phyloP scores from a whole-genome alignment of 2,113 vertebrate genomes.

The Lepisosteus oculatus region DNA sequence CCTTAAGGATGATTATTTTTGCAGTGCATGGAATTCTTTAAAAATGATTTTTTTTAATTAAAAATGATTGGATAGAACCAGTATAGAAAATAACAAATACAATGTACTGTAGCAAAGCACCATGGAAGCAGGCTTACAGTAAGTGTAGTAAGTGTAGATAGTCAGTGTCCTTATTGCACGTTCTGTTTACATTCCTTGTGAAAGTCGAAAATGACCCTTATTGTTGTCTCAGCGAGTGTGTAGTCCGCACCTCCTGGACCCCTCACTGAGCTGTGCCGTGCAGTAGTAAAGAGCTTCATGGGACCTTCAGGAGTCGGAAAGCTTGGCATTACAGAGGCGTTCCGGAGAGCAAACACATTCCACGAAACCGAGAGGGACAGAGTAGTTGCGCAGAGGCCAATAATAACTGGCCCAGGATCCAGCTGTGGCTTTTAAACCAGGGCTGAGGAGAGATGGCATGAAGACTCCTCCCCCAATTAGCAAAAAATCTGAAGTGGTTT shows the following conservation, averaged over 20 bases:
- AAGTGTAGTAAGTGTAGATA: too few relatives aligned
- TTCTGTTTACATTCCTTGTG: too few relatives aligned
- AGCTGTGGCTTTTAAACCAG: too few relatives aligned
- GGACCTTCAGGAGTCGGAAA: slow-evolving; percentile 16
- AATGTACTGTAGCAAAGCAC: slow-evolving; percentile 17
- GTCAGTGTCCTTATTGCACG: too few relatives aligned
- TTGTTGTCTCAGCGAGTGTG: slow-evolving; percentile 18
- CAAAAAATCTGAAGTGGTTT: background rate
- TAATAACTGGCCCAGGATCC: too few relatives aligned
- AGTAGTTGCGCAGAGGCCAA: too few relatives aligned
- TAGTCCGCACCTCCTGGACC: slow-evolving; percentile 21
- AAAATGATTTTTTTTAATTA: too few relatives aligned
- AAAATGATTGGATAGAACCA: too few relatives aligned
- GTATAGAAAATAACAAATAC: background rate
- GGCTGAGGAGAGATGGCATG: background rate
- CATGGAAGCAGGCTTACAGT: slow-evolving; percentile 11
- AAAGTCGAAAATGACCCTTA: background rate
- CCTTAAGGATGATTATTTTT: too few relatives aligned
- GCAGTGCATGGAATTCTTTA: too few relatives aligned
- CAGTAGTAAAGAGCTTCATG: background rate
- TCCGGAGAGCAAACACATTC: slow-evolving; percentile 11
- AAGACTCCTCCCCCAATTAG: background rate
- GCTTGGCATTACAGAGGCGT: slow-evolving; percentile 11
- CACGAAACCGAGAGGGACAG: slow-evolving; percentile 18
- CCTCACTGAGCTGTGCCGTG: background rate